phyloP scores from a whole-genome alignment of 2,797 vertebrate species.

The Neopelma chrysocephalum region DNA sequence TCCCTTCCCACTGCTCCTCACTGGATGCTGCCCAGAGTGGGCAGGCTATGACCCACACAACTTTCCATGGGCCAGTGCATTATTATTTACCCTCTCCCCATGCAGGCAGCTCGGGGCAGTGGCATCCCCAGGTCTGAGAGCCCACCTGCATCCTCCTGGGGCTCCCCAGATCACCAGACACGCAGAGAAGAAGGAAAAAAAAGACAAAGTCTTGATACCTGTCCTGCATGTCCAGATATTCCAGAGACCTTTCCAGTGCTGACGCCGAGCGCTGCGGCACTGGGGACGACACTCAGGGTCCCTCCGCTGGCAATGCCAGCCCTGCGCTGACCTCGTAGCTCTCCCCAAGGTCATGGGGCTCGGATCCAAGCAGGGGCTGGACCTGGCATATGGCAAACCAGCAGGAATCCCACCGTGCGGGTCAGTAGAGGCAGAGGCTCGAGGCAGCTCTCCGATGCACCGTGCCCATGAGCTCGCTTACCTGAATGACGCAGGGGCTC shows the following conservation, averaged over 20 bases:
- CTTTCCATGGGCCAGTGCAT: background rate
- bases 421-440: background rate
- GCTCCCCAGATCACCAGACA: background rate
- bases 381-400: background rate
- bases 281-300: background rate
- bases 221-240: background rate
- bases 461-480: background rate
- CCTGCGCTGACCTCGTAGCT: background rate
- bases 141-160: background rate
- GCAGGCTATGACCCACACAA: background rate
- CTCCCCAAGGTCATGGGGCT: background rate
- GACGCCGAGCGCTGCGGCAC: background rate
- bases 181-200: background rate
- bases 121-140: background rate
- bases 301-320: background rate
- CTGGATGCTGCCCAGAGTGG: accelerated
- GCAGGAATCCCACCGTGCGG: background rate
- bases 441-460: accelerated
- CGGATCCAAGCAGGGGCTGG: background rate
- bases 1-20: accelerated
- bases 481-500: background rate
- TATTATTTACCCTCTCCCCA: background rate
- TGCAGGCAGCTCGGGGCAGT: background rate
- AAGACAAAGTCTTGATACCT: background rate
- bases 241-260: background rate